A percentile compares a stretch with the other conserved stretches of the same genome.
Evolutionary conservation across 2,113 vertebrate genomes (phyloP).

Genomic region (Tichodroma muraria): DNA sequence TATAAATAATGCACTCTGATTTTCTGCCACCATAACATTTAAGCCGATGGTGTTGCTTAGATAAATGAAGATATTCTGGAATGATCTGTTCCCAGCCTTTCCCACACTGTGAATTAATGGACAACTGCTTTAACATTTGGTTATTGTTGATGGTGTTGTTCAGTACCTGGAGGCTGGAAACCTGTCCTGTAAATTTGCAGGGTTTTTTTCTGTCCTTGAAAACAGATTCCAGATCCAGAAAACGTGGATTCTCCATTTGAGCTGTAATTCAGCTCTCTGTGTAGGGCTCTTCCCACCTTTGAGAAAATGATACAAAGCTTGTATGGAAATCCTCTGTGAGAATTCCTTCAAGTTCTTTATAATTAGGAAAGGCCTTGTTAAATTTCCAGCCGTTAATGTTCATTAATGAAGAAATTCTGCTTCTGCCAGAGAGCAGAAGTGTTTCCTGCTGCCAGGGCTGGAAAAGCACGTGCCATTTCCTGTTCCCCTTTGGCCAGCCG

Average conservation of each 20-base stretch:
- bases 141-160: neutral
- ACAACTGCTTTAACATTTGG: neutral
- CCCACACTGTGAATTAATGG: too few relatives aligned
- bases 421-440: neutral
- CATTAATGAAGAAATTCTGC: neutral
- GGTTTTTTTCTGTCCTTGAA: neutral
- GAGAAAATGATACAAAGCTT: neutral
- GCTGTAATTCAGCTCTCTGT: neutral
- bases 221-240: too few relatives aligned
- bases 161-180: neutral
- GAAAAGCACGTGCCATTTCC: neutral
- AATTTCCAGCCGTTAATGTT: neutral
- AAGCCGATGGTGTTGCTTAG: neutral
- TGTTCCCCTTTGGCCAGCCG: neutral
- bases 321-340: neutral
- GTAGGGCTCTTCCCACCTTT: neutral
- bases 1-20: neutral
- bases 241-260: neutral
- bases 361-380: neutral
- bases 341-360: neutral
- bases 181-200: neutral
- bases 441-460: neutral
- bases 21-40: neutral
- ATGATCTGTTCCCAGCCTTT: neutral
- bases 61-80: neutral